Percentiles rank a stretch among this genome's conserved stretches.
These are phyloP conservation scores for Harpalus rufipes DNA, from an alignment of 2,888 invertebrate genomes.

Conservation along the genomic window DNA sequence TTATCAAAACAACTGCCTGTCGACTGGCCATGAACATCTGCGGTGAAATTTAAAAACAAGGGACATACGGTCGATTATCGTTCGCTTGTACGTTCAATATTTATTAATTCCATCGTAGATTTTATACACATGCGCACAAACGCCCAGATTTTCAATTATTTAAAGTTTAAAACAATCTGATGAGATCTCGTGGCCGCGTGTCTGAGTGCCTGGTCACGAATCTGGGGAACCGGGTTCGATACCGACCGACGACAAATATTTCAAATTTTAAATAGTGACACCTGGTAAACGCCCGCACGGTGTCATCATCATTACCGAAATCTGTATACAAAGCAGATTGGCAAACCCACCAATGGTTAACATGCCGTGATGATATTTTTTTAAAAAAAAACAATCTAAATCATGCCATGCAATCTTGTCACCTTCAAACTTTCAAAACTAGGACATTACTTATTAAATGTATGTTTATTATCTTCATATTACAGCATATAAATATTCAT, in stretches of 20 bases:
- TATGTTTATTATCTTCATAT: constrained; percentile 10
- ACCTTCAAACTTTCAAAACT: constrained; percentile 21
- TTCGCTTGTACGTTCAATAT: constrained; percentile 44
- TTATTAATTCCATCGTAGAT: constrained; percentile 46
- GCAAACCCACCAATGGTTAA: too few relatives aligned
- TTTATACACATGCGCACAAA: constrained; percentile 28
- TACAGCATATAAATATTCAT: constrained; percentile 36
- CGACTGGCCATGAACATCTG: constrained; percentile 45
- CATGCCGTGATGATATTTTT: too few relatives aligned
- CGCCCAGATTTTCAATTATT: constrained; percentile 20
- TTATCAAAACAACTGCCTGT: constrained; percentile 46
- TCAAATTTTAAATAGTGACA: too few relatives aligned
- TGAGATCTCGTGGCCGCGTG: too few relatives aligned
- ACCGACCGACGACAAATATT: too few relatives aligned
- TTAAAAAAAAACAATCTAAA: too few relatives aligned
- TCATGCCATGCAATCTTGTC: too few relatives aligned
- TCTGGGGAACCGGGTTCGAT: too few relatives aligned
- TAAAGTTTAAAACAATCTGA: constrained; percentile 25
- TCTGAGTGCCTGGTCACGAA: too few relatives aligned
- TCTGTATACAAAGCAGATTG: too few relatives aligned
- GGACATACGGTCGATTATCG: constrained; percentile 51
- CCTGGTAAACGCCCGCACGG: too few relatives aligned
- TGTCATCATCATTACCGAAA: too few relatives aligned
- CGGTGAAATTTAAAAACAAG: constrained; percentile 53
- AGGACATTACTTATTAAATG: constrained; percentile 30